Percentiles rank a stretch among this genome's conserved stretches.
phyloP scores from a whole-genome alignment of 2,888 invertebrate species.

The Eucriotettix oculatus region DNA sequence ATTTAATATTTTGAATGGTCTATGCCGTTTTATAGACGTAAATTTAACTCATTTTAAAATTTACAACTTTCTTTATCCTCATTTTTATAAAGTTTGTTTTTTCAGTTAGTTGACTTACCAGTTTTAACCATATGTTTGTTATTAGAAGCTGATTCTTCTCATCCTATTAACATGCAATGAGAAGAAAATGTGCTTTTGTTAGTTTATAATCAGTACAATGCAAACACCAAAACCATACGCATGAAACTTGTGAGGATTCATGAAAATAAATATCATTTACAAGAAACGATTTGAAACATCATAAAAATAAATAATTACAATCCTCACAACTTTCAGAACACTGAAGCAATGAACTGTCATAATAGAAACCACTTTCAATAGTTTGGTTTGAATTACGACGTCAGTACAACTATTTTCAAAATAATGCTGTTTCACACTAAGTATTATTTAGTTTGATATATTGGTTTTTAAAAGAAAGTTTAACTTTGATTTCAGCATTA shows the following conservation, averaged over 20 bases:
- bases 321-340: background rate
- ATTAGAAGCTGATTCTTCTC: conserved; percentile 94
- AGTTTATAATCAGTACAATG: conserved; percentile 13
- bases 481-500: too few species aligned
- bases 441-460: too few species aligned
- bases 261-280: too few species aligned
- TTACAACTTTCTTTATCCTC: conserved; percentile 14
- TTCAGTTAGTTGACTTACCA: conserved; percentile 49
- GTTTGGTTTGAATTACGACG: too few species aligned
- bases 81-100: conserved; percentile 10
- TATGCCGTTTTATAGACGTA: too few species aligned
- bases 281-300: too few species aligned
- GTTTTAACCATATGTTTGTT: conserved; percentile 91
- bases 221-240: conserved; percentile 12
- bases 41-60: background rate
- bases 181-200: conserved; percentile 25
- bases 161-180: conserved; percentile 44
- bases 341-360: background rate
- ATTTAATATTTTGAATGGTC: background rate
- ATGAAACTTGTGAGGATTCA: background rate
- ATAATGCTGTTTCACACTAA: too few species aligned
- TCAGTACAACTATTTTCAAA: too few species aligned
- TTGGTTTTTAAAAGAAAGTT: too few species aligned
- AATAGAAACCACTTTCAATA: too few species aligned
- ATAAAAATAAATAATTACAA: background rate